Evolutionary conservation across 2,113 vertebrate species (phyloP).

Genomic region (Proteles cristata): DNA sequence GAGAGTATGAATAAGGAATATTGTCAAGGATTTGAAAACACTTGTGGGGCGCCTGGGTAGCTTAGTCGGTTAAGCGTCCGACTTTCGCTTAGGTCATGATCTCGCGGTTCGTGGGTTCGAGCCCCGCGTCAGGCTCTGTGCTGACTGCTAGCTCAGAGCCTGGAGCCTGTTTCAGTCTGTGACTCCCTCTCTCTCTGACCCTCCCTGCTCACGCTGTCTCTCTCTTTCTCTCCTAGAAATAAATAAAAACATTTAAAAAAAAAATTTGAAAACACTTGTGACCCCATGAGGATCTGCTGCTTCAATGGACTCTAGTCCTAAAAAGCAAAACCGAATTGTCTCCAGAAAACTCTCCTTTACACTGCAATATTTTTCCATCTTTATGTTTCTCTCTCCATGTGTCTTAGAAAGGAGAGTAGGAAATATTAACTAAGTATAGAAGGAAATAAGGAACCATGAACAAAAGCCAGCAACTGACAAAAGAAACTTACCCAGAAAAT

Average conservation of each 20-base stretch:
- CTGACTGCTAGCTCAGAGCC: no score
- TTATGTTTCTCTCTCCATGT: background rate
- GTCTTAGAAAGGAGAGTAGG: background rate
- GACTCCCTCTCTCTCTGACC: no score
- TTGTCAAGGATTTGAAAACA: background rate
- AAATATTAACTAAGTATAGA: background rate
- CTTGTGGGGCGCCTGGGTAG: no score
- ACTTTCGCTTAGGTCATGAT: no score
- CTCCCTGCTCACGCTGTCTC: no score
- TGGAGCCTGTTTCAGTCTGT: no score
- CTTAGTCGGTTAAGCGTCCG: no score
- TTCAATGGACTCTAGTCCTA: background rate
- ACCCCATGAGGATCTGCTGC: background rate
- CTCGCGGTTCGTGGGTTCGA: no score
- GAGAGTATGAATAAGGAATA: background rate
- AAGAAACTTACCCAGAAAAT: background rate
- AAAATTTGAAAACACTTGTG: background rate
- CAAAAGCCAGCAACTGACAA: background rate
- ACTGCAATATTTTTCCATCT: background rate
- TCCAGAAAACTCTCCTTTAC: background rate
- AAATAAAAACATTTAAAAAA: no score
- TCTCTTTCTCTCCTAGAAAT: no score
- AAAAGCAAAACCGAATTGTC: background rate
- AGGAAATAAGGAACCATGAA: background rate
- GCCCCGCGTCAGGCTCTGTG: no score